Base-by-base conservation (phyloP, 2,888 invertebrate genomes). In the Volucella zonaria region DNA sequence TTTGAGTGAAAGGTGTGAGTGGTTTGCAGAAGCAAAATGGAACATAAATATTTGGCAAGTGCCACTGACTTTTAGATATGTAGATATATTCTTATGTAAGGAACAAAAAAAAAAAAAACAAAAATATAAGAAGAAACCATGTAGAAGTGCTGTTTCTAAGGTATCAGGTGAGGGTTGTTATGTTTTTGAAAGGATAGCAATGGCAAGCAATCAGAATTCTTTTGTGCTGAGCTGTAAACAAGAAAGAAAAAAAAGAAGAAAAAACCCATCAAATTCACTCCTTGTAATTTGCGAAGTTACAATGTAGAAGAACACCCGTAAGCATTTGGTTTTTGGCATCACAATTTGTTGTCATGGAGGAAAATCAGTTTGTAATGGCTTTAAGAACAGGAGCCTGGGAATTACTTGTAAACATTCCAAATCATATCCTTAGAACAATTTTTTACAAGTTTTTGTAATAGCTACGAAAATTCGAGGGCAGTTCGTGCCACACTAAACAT, bases 31-130 rank as follows among this genome's bases (percentile, higher is more conserved):
- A 79, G 62, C 52, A 42, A 79, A 79, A 75, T 75, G 79, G 59
- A 83, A 75, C 75, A 75, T 79, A 75, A 79, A 83, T 79, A 79
- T 83, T 83, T 83, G 83, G 79, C 70, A 79, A 83, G 83, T 79
- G 79, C 43, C 74, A 79, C 74, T 78, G 62, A 79, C 59, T 75
- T 64, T 31, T 73, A 23, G 11, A 31, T 1, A 31, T 31, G 40
- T 66, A 47, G 18, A 15, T 52, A 31, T 56, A 12, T 45, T 18
- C 15, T 8, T 40, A 2, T 8, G 15, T 11, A 38, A 15, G 11
- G 9, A 47, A 51, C 6, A 31, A 62, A 74, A 62, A 31, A 31
- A 1, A 6, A 6, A 31, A 31, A 62, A 74, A 62, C 3, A 31
- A 1, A 6, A 6, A 31, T 6, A 6, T 2, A 31, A 31, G 31